phyloP scores from a whole-genome alignment of 1,140 invertebrate genomes.

The Zaprionus capensis region DNA sequence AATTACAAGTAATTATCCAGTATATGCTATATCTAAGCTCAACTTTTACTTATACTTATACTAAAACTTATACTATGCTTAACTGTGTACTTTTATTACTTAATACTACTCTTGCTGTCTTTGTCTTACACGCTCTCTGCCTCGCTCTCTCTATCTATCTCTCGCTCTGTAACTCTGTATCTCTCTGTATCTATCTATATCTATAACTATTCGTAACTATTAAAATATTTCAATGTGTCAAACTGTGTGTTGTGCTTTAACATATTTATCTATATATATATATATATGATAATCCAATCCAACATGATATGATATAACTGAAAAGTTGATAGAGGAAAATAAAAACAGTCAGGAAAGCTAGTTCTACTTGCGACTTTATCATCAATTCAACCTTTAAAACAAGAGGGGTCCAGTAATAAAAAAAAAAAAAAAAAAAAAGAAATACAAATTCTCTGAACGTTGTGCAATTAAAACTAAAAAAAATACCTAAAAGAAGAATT shows the following conservation, averaged over 20 bases:
- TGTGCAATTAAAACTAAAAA: constrained; percentile 66
- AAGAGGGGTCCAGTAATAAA: constrained; percentile 72
- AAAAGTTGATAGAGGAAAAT: constrained; percentile 35
- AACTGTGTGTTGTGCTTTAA: constrained; percentile 79
- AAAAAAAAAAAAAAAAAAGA: constrained; percentile 37
- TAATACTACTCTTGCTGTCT: constrained; percentile 13
- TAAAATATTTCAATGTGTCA: constrained; percentile 71
- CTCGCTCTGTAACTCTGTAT: constrained; percentile 31
- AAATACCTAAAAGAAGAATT: constrained; percentile 21
- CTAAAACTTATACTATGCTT: constrained; percentile 9
- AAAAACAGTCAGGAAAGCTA: constrained; percentile 46
- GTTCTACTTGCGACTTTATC: constrained; percentile 24
- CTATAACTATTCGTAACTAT: constrained; percentile 47
- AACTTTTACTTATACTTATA: constrained; percentile 2
- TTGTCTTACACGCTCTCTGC: constrained; percentile 8
- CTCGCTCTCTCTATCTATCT: constrained; percentile 19
- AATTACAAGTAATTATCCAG: neutral
- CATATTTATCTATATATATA: constrained; percentile 45
- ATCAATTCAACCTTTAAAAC: constrained; percentile 64
- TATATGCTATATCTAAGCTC: constrained; percentile 6
- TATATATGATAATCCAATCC: constrained; percentile 60
- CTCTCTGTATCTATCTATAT: constrained; percentile 41
- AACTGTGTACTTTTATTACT: constrained; percentile 12
- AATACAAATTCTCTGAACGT: constrained; percentile 67
- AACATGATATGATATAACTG: constrained; percentile 52